Percentiles rank a stretch among this genome's conserved stretches.
These are phyloP conservation scores for Allobates femoralis DNA, from an alignment of 2,797 vertebrate species.

Conservation along the genomic window DNA sequence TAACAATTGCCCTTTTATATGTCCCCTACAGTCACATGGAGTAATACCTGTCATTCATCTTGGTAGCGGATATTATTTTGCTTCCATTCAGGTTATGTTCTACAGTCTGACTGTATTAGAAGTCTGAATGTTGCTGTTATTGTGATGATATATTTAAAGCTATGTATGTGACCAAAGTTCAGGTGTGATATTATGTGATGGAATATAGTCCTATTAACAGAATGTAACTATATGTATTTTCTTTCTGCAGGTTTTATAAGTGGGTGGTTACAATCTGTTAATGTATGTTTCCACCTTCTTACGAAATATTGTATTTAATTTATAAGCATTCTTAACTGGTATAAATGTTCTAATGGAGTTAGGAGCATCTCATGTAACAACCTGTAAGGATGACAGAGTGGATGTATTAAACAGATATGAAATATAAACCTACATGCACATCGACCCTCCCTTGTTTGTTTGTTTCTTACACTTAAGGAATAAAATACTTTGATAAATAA, in stretches of 20 bases:
- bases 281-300: constrained; percentile 9
- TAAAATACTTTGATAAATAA: no score
- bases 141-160: constrained; percentile 31
- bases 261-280: constrained; percentile 33
- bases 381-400: constrained; percentile 17
- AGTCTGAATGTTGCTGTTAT: constrained; percentile 42
- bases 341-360: constrained; percentile 42
- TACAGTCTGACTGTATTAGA: constrained; percentile 14
- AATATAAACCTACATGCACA: constrained; percentile 22
- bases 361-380: neutral
- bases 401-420: constrained; percentile 31
- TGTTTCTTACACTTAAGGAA: neutral
- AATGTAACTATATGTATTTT: constrained; percentile 43
- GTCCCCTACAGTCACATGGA: neutral
- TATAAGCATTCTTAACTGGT: constrained; percentile 36
- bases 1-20: neutral
- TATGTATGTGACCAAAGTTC: constrained; percentile 48
- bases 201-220: constrained; percentile 23
- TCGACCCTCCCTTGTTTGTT: neutral
- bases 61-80: neutral
- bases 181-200: constrained; percentile 29
- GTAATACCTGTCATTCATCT: neutral
- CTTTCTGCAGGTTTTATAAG: constrained; percentile 38
- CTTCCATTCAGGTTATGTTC: neutral
- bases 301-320: constrained; percentile 30